phyloP scores from a whole-genome alignment of 1,140 invertebrate species.

The Marisa cornuarietis region DNA sequence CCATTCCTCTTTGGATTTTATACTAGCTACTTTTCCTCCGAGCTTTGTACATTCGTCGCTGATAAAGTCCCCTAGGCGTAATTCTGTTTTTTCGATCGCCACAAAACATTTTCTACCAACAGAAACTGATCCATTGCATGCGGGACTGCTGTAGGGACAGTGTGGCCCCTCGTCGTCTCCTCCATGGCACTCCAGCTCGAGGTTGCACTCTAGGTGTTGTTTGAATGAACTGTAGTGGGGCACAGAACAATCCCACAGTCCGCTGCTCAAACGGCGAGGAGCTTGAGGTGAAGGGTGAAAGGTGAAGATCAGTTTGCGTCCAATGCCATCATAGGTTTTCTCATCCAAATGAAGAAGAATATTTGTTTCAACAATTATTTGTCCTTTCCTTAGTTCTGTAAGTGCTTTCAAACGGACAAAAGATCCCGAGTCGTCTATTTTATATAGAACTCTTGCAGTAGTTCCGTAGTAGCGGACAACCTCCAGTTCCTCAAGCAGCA shows the following conservation, averaged over 20 bases:
- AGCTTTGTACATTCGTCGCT: neutral
- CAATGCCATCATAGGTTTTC: neutral
- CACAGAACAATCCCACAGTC: slow-evolving; percentile 8
- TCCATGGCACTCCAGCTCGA: neutral
- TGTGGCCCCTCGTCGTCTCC: slow-evolving; percentile 1
- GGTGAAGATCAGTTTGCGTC: neutral
- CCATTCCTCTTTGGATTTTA: slow-evolving; percentile 5
- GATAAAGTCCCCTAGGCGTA: neutral
- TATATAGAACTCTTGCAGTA: neutral
- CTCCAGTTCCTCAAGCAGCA: neutral
- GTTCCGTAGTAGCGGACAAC: too few relatives aligned
- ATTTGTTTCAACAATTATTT: neutral
- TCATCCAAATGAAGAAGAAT: neutral
- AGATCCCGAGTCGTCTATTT: too few relatives aligned
- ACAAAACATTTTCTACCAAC: neutral
- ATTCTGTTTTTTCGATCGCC: neutral
- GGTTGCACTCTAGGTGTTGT: slow-evolving; percentile 9
- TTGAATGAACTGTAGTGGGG: neutral
- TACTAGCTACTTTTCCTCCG: neutral
- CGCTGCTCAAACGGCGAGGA: neutral
- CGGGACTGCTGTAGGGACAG: slow-evolving; percentile 13
- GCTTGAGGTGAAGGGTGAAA: neutral
- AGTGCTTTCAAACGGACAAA: too few relatives aligned
- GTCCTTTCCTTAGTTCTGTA: neutral
- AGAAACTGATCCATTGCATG: neutral